These are phyloP conservation scores for Flexamia atlantica DNA, from an alignment of 2,888 invertebrate genomes.

Conservation along the genomic window DNA sequence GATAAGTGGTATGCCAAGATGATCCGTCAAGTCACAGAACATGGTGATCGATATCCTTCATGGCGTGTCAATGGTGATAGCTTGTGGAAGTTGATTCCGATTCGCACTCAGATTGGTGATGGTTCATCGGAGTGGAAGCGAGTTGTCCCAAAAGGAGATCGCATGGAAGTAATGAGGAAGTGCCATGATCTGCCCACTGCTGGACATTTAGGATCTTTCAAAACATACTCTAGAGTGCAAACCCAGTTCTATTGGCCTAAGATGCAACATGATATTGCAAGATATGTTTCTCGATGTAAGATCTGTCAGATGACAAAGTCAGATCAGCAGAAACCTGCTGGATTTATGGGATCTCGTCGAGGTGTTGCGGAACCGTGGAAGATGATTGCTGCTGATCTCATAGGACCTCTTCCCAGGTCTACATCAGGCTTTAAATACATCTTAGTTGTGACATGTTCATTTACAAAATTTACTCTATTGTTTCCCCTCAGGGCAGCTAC, in stretches of 20 bases:
- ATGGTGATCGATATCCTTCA: too few species aligned
- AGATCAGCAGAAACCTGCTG: constrained; percentile 13
- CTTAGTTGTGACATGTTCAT: constrained; percentile 70
- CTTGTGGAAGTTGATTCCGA: too few species aligned
- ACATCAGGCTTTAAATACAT: constrained; percentile 68
- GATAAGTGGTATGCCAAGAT: constrained; percentile 21
- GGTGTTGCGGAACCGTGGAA: not conserved
- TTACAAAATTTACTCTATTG: constrained; percentile 69
- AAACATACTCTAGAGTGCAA: not conserved
- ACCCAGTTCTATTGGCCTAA: constrained; percentile 47
- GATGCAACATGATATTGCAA: constrained; percentile 2
- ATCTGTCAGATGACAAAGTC: constrained; percentile 22
- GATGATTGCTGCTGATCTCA: constrained; percentile 68
- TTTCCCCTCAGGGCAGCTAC: constrained; percentile 68
- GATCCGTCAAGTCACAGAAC: too few species aligned
- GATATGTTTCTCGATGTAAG: constrained; percentile 7
- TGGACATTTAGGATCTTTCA: not conserved
- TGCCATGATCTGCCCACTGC: constrained; percentile 25
- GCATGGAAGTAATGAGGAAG: not conserved
- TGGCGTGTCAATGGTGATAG: too few species aligned
- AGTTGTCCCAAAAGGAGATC: not conserved
- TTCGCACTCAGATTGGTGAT: too few species aligned
- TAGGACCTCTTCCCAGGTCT: constrained; percentile 71
- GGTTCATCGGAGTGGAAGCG: too few species aligned
- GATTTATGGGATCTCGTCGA: constrained; percentile 4